Evolutionary conservation across 92 coral and sea anemone species (phyloP).

Genomic region (Metridium senile): DNA sequence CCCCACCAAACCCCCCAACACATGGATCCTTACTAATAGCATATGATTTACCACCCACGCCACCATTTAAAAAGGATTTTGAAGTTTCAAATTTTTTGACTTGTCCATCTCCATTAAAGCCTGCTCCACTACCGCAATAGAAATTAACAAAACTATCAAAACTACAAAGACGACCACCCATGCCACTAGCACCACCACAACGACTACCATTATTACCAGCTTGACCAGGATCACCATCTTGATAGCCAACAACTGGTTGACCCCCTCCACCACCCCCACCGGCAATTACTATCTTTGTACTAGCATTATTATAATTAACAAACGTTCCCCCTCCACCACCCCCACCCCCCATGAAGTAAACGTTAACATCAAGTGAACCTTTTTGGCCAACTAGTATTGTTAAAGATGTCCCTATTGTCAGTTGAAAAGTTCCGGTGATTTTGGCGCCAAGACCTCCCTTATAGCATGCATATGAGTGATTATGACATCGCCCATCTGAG

Average conservation of each 20-base stretch:
- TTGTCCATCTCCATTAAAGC: slow-evolving; percentile 4
- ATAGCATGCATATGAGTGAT: neutral
- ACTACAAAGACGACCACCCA: slow-evolving; percentile 65
- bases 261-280: slow-evolving; percentile 98
- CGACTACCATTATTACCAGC: slow-evolving; percentile 60
- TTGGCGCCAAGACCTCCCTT: slow-evolving; percentile 88
- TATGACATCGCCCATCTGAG: slow-evolving; percentile 67
- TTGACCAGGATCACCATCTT: slow-evolving; percentile 90
- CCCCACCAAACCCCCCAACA: slow-evolving; percentile 69
- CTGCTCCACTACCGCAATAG: slow-evolving; percentile 9
- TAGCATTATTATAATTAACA: slow-evolving; percentile 35
- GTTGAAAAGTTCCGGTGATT: slow-evolving; percentile 63
- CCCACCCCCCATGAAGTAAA: slow-evolving; percentile 54
- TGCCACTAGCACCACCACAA: slow-evolving; percentile 65
- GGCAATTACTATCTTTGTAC: slow-evolving; percentile 57
- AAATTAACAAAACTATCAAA: neutral
- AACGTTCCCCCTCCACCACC: slow-evolving; percentile 93
- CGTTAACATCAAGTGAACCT: slow-evolving; percentile 21
- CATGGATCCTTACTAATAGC: neutral
- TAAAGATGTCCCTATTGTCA: slow-evolving; percentile 27
- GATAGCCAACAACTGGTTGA: slow-evolving; percentile 9
- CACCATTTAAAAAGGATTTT: slow-evolving; percentile 37
- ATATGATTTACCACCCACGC: slow-evolving; percentile 56
- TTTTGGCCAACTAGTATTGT: slow-evolving; percentile 83
- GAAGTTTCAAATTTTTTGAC: neutral